Evolutionary conservation across 2,797 vertebrate genomes (phyloP).

Genomic region (Hydrophis major): DNA sequence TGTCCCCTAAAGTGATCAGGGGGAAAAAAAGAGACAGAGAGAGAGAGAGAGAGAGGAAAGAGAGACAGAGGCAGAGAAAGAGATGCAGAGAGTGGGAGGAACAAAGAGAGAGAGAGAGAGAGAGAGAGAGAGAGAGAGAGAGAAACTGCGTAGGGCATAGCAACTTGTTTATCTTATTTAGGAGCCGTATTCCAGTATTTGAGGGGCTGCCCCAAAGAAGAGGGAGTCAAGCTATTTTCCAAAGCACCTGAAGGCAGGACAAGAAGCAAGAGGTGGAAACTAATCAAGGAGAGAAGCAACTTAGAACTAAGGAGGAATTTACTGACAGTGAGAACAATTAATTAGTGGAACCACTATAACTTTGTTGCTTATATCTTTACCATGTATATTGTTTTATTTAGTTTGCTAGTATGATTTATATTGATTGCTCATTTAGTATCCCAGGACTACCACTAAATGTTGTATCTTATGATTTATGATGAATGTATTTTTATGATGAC

Average conservation of each 20-base stretch:
- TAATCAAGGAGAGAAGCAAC: neutral
- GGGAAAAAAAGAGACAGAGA: neutral
- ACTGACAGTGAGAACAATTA: neutral
- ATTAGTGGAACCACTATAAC: neutral
- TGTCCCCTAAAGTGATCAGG: neutral
- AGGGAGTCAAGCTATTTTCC: neutral
- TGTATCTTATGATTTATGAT: too few species aligned
- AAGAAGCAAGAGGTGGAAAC: neutral
- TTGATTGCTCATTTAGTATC: too few species aligned
- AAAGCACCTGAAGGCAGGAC: neutral
- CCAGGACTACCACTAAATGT: too few species aligned
- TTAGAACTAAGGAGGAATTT: neutral
- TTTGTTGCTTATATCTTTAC: too few species aligned
- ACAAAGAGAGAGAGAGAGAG: neutral
- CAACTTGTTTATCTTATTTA: neutral
- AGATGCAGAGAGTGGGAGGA: neutral
- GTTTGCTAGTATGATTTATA: too few species aligned
- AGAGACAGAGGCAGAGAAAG: too few species aligned
- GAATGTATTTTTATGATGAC: too few species aligned
- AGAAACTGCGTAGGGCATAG: neutral
- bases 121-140: too few species aligned
- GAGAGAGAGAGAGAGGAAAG: neutral
- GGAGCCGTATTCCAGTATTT: neutral
- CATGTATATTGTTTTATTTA: too few species aligned
- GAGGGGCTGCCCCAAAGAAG: neutral